Conservation (phyloP, 2,113 vertebrate genomes). For the Castor canadensis region DNA sequence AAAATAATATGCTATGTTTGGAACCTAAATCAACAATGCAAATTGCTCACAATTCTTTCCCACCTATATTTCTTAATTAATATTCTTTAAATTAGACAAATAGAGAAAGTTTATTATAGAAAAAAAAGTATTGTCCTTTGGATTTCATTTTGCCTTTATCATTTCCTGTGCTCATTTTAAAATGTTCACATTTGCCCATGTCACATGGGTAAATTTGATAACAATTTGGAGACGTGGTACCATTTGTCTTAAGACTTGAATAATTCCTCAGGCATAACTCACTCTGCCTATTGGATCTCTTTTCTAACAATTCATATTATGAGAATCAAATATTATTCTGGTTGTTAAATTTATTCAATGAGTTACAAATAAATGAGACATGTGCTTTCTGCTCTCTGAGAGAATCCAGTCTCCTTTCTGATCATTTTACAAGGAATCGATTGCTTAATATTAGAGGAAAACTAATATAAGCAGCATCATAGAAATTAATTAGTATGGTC, state of each 20-base stretch:
- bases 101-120: not conserved
- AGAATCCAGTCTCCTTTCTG: not conserved
- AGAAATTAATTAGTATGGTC: not conserved
- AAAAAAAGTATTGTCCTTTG: not conserved
- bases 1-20: not conserved
- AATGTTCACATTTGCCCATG: not conserved
- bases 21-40: not conserved
- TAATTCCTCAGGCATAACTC: not conserved
- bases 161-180: not conserved
- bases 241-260: not conserved
- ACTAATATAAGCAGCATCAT: not conserved
- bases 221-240: not conserved
- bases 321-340: not conserved
- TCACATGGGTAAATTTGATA: not conserved
- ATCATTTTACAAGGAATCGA: not conserved
- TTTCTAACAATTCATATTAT: not conserved
- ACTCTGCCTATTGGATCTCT: not conserved
- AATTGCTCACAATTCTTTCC: not conserved
- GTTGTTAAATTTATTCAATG: not conserved
- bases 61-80: not conserved
- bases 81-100: not conserved
- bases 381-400: not conserved
- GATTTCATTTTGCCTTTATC: conserved; percentile 13
- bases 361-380: not conserved
- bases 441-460: not conserved